Base-by-base conservation (phyloP, 2,888 invertebrate species). In the Xestia xanthographa region DNA sequence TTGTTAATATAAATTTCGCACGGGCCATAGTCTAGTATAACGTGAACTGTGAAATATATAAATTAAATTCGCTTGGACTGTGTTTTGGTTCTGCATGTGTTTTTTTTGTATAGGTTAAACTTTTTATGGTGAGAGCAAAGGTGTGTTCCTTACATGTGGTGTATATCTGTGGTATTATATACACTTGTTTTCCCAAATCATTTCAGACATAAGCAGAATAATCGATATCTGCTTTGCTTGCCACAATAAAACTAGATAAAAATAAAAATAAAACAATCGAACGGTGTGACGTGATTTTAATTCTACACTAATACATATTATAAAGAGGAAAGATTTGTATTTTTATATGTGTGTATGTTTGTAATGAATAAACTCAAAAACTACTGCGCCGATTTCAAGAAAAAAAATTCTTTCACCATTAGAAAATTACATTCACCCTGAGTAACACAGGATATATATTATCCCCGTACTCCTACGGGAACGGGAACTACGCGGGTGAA, bases 1-100 rank as follows among this genome's bases (percentile, higher is more conserved):
- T 92, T 92, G 93, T 92, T 93, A 91, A 93, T 92, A 92, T 92
- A 92, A 93, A 93, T 93, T 94, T 94, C 92, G 79, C 74, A 86
- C 82, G 84, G 82, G 77, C 84, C 88, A 85, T 83, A 70, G 72
- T 66, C 72, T 56, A 62, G 48, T 65, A 45, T 82, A 70, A 77
- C 63, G 71, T 75, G 78, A 79, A 80, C 71, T 70, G 77, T 74
- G 75, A 78, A 78, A 85, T 76, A 77, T 72, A 80, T 86, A 86
- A 75, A 84, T 85, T 81, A 84, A 77, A 81, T 75, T 80, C 38
- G 38, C 53, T 29, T 66, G 58, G 50, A n/a, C 2, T 79, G 73
- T 75, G 68, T 76, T 65, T 69, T 48, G 76, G 76, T 76, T 78
- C 75, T 38, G 85, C n/a, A 50, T 66, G 68, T 75, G 34, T 60